Evolutionary conservation across 2,797 vertebrate species (phyloP), one percentile per base, ranked within the genome.

Genomic region (Dermochelys coriacea): DNA sequence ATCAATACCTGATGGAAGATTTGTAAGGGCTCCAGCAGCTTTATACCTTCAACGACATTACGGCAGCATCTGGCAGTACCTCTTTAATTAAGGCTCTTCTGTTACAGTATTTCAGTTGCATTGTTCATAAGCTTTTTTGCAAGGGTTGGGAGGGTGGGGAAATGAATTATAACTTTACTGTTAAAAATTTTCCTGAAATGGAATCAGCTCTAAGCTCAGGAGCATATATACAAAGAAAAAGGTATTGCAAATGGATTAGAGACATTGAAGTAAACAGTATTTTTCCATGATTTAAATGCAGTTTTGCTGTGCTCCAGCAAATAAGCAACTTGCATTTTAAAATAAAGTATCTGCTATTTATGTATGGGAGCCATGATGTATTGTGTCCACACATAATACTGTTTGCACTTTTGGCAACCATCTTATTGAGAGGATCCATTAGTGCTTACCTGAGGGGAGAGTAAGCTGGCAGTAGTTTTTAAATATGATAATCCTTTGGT

Each of bases 1-100:
- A 93, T 97, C 97, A 94, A 91, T 97, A 97, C 93, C 93, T 94
- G 96, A 96, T 95, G 96, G 95, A 96, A 96, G 91, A 95, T 88
- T 96, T 96, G 95, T 93, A 96, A 96, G 77, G 80, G 57, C 84
- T 96, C 94, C 97, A 97, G 82, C 87, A 96, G 91, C 91, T 94
- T 96, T 95, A 90, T 96, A 92, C 87, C 54, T 95, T 94, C 89
- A 83, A 84, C 94, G 95, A 95, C 59, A 45, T 94, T 94, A 95
- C 89, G 96, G 90, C 94, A 96, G 93, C 41, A 29, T 90, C 85
- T 97, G 90, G 89, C 89, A 92, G 94, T 57, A 86, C 92, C 79
- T 97, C 90, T 96, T 96, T 97, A 96, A 97, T 97, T 97, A 97
- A 96, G 82, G 80, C 85, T 97, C 86, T 94, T 94, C 94, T 95